Base-by-base conservation (phyloP, 2,113 vertebrate genomes). In the Takifugu flavidus region DNA sequence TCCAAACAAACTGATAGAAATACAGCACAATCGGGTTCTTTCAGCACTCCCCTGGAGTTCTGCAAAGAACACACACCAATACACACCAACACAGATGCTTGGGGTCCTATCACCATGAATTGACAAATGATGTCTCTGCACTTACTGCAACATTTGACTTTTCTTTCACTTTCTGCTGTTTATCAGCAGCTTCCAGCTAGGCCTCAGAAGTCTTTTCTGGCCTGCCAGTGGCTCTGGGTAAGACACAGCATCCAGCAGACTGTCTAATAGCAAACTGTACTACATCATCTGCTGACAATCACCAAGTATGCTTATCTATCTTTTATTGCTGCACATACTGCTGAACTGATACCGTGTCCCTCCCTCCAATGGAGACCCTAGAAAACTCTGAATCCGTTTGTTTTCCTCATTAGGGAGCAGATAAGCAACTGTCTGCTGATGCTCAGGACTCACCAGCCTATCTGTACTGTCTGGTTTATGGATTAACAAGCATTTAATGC, bases 141-240 rank as follows among this genome's bases (percentile, higher is more conserved):
- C 53, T 67, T 53, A 56, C 45, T 51, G 62, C 69, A 74, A 82
- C 77, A 77, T 57, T 73, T 62, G 63, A 59, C 65, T 72, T 77
- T 71, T 64, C n/a, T 56, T 62, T 26, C 2, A 14, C 54, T 67
- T 56, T 66, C 65, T 53, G 59, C 67, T 73, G 75, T 86, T 86
- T 83, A 86, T 86, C 84, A 81, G 68, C 56, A 74, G 69, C 74
- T 77, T 69, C 65, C 82, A 80, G 81, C 65, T 80, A 71, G 72
- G 82, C 71, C 75, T 74, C 34, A 70, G 62, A 82, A 79, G 77
- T 82, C 76, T 77, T 77, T 86, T 75, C 75, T 81, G 63, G 64
- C 43, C 52, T 59, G 45, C 72, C 69, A 60, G 20, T 7, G 53
- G 62, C 72, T 59, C 52, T 76, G 84, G 87, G 62, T 79, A 83